Evolutionary conservation across 2,888 invertebrate species (phyloP), one percentile per base, ranked within the genome.

Genomic region (Andrena haemorrhoa): DNA sequence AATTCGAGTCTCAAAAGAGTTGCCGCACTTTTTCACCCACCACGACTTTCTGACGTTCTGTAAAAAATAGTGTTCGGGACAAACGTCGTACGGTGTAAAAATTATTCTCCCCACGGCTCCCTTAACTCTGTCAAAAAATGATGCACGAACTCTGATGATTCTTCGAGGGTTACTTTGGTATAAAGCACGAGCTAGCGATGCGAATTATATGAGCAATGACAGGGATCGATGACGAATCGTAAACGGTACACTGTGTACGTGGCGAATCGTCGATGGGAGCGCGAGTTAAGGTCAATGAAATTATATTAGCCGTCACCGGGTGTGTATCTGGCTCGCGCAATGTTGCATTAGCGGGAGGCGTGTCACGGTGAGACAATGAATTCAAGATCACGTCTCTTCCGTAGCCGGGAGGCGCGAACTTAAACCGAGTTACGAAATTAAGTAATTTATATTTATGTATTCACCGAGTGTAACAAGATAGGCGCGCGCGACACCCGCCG

Each of bases 371-470:
- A 88, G 90, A 90, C 90, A 91, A 91, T 90, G 91, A 91, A 91
- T 91, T 90, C 90, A 90, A 90, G 90, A 91, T 91, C 91, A 91
- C 90, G 90, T 90, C 89, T 87, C 89, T 79, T 82, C 82, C 74
- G 79, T 73, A 51, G 86, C 65, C 82, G 84, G 86, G 88, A 89
- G 88, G 87, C 88, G 87, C 87, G 82, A 90, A 89, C 88, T 89
- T 89, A 86, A 87, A 86, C 83, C 84, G 70, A 88, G 88, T 88
- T 88, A 87, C 84, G 83, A 90, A 91, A 91, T 91, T 91, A 90
- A 91, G 90, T 90, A 89, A 90, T 91, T 90, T 90, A 89, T 91
- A 91, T 91, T 91, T 90, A 91, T 91, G 86, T 90, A 91, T 91
- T 91, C 90, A 89, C 83, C 74, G 85, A 85, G 86, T 87, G 85